Base-by-base conservation (phyloP, 2,797 vertebrate species). In the Esox masquinongy region DNA sequence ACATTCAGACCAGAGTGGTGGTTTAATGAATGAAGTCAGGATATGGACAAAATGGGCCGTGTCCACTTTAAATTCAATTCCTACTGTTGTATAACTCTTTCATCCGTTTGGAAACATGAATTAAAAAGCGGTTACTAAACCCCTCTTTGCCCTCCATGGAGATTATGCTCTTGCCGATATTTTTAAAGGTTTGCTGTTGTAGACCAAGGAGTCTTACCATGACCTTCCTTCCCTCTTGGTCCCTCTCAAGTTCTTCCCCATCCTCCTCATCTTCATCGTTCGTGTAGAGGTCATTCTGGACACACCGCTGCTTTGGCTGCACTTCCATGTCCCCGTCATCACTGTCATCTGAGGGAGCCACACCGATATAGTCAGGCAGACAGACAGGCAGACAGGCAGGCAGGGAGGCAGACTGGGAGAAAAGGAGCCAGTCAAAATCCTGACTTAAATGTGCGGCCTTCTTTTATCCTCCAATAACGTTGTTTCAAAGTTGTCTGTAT, bases 221-320 rank as follows among this genome's bases (percentile, higher is more conserved):
- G 79, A 96, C 96, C 88, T 96, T 97, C 85, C 82, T 94, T 79
- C 94, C 94, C 43, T 92, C 91, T 0, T 91, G 90, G 75, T 93
- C 92, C 72, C 89, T 90, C 56, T 95, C 94, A 72, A 91, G 72
- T 63, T 96, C 94, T 50, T 94, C 93, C 24, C 90, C 94, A 0
- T 95, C 94, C 43, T 95, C 94, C 1, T 93, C 94, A 22, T 95
- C 95, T 8, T 94, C 94, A 78, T 94, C 92, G 80, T 90, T 91
- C 81, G 95, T 91, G 80, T 95, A 96, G 73, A 96, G 88, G 69
- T 96, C 94, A 0, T 96, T 97, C 73, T 93, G 91, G 22, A 96
- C 91, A 0, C 91, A 90, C 1, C 87, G 88, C 22, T 93, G 93
- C 76, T 93, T 94, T 0, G 93, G 82, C 68, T 87, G 86, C 69